A percentile compares a stretch with the other conserved stretches of the same genome.
These are phyloP conservation scores for Spea bombifrons DNA, from an alignment of 2,113 vertebrate genomes.

Conservation along the genomic window DNA sequence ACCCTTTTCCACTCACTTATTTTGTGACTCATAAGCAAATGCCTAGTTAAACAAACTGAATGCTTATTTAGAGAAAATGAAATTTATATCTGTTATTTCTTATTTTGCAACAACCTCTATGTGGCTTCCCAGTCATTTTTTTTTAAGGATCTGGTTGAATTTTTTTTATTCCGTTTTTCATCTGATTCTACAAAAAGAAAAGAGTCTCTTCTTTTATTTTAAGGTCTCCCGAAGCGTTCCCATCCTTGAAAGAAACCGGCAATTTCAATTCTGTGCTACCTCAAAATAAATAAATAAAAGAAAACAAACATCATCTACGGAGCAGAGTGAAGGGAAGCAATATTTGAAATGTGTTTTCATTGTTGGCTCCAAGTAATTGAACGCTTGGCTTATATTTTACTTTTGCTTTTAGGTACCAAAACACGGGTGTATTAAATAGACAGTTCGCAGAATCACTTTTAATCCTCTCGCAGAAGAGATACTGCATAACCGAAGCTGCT, in stretches of 20 bases:
- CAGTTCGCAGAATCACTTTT: constrained; percentile 5
- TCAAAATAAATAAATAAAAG: constrained; percentile 17
- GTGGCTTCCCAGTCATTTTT: too few species aligned
- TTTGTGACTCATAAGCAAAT: too few species aligned
- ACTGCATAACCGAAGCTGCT: background rate
- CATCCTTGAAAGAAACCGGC: background rate
- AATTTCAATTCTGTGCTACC: background rate
- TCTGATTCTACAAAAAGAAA: too few species aligned
- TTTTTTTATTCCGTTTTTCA: too few species aligned
- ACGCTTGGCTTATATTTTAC: constrained; percentile 17
- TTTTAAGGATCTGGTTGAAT: too few species aligned
- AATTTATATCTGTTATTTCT: too few species aligned
- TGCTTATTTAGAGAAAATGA: too few species aligned
- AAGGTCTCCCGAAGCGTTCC: background rate
- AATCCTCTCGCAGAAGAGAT: constrained; percentile 7
- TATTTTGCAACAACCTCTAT: too few species aligned
- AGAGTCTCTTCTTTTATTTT: background rate
- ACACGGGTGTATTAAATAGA: constrained; percentile 17
- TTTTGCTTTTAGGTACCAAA: constrained; percentile 10
- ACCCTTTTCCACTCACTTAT: too few species aligned
- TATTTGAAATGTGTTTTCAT: constrained; percentile 9
- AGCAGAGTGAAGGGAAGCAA: constrained; percentile 14
- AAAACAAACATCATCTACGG: constrained; percentile 5
- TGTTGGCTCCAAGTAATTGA: constrained; percentile 32
- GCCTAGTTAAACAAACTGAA: too few species aligned